A percentile compares a stretch with the other conserved stretches of the same genome.
Conservation (phyloP, 2,888 invertebrate species). For the Lasiommata megera region DNA sequence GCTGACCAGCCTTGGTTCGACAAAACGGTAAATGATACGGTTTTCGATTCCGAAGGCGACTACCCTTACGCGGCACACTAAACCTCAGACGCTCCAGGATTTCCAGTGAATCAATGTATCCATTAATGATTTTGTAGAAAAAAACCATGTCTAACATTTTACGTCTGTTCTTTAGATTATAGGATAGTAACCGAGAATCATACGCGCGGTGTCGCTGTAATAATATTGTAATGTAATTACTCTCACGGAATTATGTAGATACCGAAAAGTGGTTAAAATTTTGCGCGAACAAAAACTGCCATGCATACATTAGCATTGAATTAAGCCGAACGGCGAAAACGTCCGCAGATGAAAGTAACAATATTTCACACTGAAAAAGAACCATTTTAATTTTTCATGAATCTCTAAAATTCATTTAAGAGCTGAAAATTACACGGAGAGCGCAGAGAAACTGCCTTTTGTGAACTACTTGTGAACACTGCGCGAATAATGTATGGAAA, state of each 20-base stretch:
- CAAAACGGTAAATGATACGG: no score
- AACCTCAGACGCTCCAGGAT: no score
- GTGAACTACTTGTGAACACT: neutral
- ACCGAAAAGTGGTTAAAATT: neutral
- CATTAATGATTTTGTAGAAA: no score
- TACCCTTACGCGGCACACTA: no score
- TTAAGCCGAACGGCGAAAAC: neutral
- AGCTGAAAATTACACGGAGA: neutral
- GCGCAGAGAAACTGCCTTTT: neutral
- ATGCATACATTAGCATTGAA: constrained; percentile 9
- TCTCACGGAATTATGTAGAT: neutral
- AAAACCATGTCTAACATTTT: no score
- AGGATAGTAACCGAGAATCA: no score
- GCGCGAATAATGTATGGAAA: no score
- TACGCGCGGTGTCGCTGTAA: neutral
- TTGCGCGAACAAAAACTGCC: neutral
- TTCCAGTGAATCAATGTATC: no score
- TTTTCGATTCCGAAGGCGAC: no score
- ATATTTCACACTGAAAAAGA: constrained; percentile 8
- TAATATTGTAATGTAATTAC: neutral
- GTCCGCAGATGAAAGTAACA: neutral
- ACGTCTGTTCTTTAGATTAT: no score
- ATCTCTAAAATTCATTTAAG: constrained; percentile 7
- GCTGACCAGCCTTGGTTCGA: no score
- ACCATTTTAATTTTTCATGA: constrained; percentile 6